Conservation (phyloP, 2,888 invertebrate species). For the Spodoptera littoralis region DNA sequence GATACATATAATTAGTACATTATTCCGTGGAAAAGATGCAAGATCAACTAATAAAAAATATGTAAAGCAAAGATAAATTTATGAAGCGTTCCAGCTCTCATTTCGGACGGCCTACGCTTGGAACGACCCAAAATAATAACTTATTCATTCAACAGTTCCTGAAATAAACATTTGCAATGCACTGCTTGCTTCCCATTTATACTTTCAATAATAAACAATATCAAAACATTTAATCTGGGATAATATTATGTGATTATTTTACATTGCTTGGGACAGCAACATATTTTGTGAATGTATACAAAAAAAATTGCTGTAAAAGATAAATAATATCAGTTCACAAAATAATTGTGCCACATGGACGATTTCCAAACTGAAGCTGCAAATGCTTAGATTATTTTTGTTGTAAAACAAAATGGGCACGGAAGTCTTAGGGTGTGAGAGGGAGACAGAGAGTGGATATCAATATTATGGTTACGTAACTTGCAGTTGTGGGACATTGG, state of each 20-base stretch:
- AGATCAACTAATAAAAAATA: constrained; percentile 6
- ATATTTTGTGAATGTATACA: too few species aligned
- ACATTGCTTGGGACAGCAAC: neutral
- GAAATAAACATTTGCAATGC: constrained; percentile 37
- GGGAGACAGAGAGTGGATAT: too few species aligned
- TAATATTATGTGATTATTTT: neutral
- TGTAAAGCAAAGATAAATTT: constrained; percentile 1
- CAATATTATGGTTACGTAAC: too few species aligned
- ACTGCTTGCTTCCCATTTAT: constrained; percentile 9
- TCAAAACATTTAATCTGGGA: neutral
- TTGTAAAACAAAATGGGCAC: too few species aligned
- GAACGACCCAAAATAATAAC: constrained; percentile 35
- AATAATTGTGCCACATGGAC: too few species aligned
- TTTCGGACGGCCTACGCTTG: constrained; percentile 8
- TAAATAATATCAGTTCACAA: neutral
- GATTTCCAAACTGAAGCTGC: too few species aligned
- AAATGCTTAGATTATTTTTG: too few species aligned
- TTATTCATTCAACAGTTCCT: constrained; percentile 35
- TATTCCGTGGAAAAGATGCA: neutral
- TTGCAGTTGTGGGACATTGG: too few species aligned
- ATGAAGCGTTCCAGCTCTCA: constrained; percentile 19
- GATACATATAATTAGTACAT: neutral
- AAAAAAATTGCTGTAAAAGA: neutral
- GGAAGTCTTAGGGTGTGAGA: too few species aligned
- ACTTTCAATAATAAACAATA: constrained; percentile 21